Evolutionary conservation across 1,140 invertebrate species (phyloP), one percentile per base, ranked within the genome.

Genomic region (Camponotus pennsylvanicus): DNA sequence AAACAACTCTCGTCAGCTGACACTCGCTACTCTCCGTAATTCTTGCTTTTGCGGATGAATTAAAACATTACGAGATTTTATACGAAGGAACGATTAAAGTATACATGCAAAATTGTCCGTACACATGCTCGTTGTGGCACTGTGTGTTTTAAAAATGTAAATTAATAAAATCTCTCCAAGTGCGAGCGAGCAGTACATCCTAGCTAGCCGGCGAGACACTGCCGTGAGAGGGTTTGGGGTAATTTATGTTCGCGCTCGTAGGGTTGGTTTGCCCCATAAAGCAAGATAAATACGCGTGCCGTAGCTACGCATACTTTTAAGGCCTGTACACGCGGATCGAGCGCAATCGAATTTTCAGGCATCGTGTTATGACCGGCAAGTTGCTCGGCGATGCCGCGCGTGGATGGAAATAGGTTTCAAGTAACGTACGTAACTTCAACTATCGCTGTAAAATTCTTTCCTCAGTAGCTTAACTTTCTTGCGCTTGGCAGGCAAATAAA

Each of bases 201-300:
- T 18, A 57, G 49, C 84, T 18, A 52, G 61, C 77, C 88, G 73
- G 67, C 73, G 69, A 86, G 85, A 78, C 83, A 52, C 73, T 63
- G 52, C 59, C 77, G 66, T 61, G 84, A 63, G 42, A 70, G 87
- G 78, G 83, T 87, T 89, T 77, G 75, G 40, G 73, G 82, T 89
- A 89, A 89, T 89, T 89, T 89, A 89, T 86, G 88, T 88, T 86
- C 84, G 71, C 21, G 88, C 88, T 49, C 77, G 88, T 78, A 86
- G 87, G 77, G 88, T 89, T 89, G 88, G 77, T 86, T 90, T 91
- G 78, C 78, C 61, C 89, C 78, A 89, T 78, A 91, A 86, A 89
- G 78, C 91, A 88, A 91, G 86, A 92, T 91, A 91, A 92, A 92
- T 91, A 91, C 87, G 71, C 70, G 69, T 63, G 40, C 75, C 66